A percentile compares a stretch with the other conserved stretches of the same genome.
These are phyloP conservation scores for Dorcus hopei DNA, from an alignment of 2,888 invertebrate species.

Conservation along the genomic window DNA sequence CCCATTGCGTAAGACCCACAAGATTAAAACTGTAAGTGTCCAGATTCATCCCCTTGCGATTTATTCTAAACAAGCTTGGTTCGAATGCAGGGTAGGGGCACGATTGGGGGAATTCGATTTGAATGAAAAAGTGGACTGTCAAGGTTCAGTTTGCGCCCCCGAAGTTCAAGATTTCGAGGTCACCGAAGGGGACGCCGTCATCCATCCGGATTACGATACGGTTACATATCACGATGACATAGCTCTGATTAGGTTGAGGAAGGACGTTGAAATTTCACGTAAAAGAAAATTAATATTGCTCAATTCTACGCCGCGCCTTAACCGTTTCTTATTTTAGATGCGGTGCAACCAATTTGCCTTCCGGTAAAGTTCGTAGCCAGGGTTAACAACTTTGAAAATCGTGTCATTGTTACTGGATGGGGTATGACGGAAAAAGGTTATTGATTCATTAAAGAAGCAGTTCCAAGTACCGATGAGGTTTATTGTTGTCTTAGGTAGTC, in stretches of 20 bases:
- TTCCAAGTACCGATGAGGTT: background rate
- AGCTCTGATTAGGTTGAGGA: conserved; percentile 41
- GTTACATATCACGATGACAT: conserved; percentile 44
- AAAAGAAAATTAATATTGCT: background rate
- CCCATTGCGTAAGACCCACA: conserved; percentile 54
- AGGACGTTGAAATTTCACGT: conserved; percentile 31
- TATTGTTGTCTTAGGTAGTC: conserved; percentile 26
- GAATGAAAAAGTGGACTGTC: conserved; percentile 49
- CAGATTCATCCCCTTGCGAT: background rate
- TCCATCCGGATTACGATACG: conserved; percentile 46
- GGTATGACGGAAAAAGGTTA: conserved; percentile 9
- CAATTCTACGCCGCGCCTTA: no score
- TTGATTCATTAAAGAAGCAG: background rate
- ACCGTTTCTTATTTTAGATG: background rate
- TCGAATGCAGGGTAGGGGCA: conserved; percentile 51
- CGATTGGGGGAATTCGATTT: conserved; percentile 61
- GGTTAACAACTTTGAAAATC: background rate
- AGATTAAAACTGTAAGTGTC: conserved; percentile 9
- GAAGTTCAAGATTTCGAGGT: conserved; percentile 54
- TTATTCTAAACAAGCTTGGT: background rate
- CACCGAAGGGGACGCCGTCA: conserved; percentile 45
- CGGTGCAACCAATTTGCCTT: conserved; percentile 6
- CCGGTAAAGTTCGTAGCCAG: background rate
- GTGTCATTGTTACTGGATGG: conserved; percentile 8
- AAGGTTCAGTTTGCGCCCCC: conserved; percentile 39